Conservation (phyloP, 1,140 invertebrate genomes). For the Rhyacophila brunnea region DNA sequence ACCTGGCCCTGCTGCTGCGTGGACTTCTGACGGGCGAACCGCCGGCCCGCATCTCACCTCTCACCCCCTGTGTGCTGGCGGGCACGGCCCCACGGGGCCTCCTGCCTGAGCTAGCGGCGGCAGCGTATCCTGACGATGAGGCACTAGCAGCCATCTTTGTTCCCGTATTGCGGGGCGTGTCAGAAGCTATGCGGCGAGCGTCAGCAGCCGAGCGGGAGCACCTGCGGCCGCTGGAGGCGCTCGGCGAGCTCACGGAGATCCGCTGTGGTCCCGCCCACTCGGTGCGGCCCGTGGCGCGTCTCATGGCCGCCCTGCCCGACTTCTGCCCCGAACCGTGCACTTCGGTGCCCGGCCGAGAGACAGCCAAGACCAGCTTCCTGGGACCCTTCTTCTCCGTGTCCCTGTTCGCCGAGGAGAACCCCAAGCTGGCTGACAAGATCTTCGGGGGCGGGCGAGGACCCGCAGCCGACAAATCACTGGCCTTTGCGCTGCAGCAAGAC, state of each 20-base stretch:
- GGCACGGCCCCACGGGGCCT: conserved; percentile 47
- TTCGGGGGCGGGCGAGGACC: conserved; percentile 38
- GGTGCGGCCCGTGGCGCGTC: conserved; percentile 72
- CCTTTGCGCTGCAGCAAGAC: conserved; percentile 66
- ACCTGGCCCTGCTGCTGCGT: conserved; percentile 48
- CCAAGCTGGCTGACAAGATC: conserved; percentile 66
- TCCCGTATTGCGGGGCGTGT: conserved; percentile 47
- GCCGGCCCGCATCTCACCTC: conserved; percentile 43
- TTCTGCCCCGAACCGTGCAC: conserved; percentile 75
- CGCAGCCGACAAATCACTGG: conserved; percentile 58
- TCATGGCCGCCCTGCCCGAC: conserved; percentile 72
- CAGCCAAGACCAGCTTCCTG: conserved; percentile 78
- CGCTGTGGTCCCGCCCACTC: conserved; percentile 43
- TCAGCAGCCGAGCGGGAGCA: conserved; percentile 33
- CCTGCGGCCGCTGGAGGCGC: conserved; percentile 44
- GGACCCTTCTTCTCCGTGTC: conserved; percentile 89
- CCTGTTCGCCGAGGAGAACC: conserved; percentile 90
- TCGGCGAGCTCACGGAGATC: conserved; percentile 42
- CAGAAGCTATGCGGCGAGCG: conserved; percentile 47
- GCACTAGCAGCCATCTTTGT: conserved; percentile 46
- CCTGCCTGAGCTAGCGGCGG: conserved; percentile 46
- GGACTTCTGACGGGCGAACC: conserved; percentile 44
- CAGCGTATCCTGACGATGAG: conserved; percentile 46
- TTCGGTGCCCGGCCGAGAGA: conserved; percentile 74
- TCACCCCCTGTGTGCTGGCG: conserved; percentile 47